Base-by-base conservation (phyloP, 2,888 invertebrate species). In the Dimorphilus gyrociliatus region DNA sequence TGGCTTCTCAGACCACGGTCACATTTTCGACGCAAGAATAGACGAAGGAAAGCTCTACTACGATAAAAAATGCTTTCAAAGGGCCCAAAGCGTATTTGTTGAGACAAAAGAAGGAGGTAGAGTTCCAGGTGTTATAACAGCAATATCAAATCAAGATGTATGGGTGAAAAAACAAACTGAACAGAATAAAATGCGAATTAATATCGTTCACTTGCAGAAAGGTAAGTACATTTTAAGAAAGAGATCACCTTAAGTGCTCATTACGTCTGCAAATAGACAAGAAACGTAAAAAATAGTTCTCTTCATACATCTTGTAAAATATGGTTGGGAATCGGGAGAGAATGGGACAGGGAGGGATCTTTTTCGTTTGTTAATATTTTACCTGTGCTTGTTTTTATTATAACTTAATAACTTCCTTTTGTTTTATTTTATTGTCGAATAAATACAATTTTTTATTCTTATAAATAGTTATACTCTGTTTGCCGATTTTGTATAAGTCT, bases 11-110 rank as follows among this genome's bases (percentile, higher is more conserved):
- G 3, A 19, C 34, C 15, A 25, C 1, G 40, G 38, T 25, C 34
- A 36, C 10, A 31, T 47, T 3, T 36, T 39, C 13, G 88, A 88
- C 48, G 80, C 84, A 3, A 73, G 81, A 39, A 84, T 90, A 43
- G 90, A 90, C 65, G 88, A 88, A 66, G 88, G 88, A 30, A 85
- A 88, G 66, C 67, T 92, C 36, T 68, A 82, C 51, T 88, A 84
- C 65, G 88, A 90, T 65, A 73, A 85, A 41, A 72, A 84, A 54
- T 90, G 90, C n/a, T 90, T 79, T 66, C 86, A 88, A 54, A 72
- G 88, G 38, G 88, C 88, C 0, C 88, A 90, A 65, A 78, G 81
- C 39, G 79, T 90, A 19, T 84, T 78, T 60, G 76, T 86, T 3
- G 85, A 85, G 64, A 82, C 85, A 13, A 75, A 79, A 41, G 88